Percentiles rank a stretch among this genome's conserved stretches.
phyloP scores from a whole-genome alignment of 1,140 invertebrate genomes.

The Drosophila willistoni region DNA sequence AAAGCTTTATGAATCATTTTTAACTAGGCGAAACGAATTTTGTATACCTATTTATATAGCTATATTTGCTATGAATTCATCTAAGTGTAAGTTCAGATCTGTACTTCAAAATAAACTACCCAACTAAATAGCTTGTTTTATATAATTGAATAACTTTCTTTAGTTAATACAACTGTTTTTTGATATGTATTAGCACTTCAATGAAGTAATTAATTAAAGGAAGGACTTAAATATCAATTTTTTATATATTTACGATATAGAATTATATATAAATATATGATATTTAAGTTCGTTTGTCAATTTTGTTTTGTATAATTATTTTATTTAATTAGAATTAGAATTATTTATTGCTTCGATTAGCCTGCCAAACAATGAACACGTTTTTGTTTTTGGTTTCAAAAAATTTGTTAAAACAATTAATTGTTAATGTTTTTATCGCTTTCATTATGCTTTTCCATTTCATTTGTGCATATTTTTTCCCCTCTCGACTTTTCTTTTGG shows the following conservation, averaged over 20 bases:
- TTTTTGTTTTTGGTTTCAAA: slow-evolving; percentile 1
- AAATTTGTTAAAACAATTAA: slow-evolving; percentile 7
- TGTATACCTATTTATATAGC: neutral
- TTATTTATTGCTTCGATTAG: slow-evolving; percentile 14
- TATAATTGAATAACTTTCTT: no score
- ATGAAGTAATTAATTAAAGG: no score
- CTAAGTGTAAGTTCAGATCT: no score
- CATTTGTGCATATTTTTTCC: neutral
- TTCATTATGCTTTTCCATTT: neutral
- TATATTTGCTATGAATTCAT: no score
- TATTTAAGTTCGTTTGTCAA: neutral
- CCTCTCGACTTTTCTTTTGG: neutral
- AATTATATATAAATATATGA: no score
- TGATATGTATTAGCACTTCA: no score
- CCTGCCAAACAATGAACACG: slow-evolving; percentile 8
- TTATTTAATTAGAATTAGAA: slow-evolving; percentile 13
- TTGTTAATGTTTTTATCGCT: neutral
- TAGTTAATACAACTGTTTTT: no score
- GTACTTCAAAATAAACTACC: no score
- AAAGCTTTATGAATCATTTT: neutral
- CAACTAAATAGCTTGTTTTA: no score
- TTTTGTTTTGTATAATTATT: slow-evolving; percentile 9
- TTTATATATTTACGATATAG: no score
- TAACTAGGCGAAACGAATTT: neutral
- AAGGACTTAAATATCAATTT: no score